These are phyloP conservation scores for Diacarnus erythraeanus DNA, from an alignment of 37 sponge, comb jelly and placozoan genomes.

Conservation along the genomic window DNA sequence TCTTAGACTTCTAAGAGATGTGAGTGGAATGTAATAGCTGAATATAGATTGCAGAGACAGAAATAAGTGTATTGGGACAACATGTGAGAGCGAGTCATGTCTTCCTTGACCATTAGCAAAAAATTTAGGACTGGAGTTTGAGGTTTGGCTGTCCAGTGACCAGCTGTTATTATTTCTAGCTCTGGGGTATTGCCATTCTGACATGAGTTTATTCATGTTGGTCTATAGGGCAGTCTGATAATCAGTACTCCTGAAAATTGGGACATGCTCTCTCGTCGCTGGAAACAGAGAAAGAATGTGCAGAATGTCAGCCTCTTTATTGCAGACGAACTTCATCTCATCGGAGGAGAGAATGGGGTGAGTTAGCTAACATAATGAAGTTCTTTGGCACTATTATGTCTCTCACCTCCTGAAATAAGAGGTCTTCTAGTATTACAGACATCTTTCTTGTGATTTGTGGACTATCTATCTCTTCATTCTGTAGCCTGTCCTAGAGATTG, in stretches of 20 bases:
- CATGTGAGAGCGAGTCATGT: too few relatives aligned
- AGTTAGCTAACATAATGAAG: neutral
- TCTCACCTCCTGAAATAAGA: neutral
- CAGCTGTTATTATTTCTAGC: too few relatives aligned
- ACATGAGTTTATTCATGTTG: too few relatives aligned
- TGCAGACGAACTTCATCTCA: constrained; percentile 93
- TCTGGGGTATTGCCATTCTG: too few relatives aligned
- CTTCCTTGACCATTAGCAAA: too few relatives aligned
- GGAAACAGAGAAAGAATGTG: constrained; percentile 99
- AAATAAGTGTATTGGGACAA: too few relatives aligned
- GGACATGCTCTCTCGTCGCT: constrained; percentile 96
- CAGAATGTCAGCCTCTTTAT: constrained; percentile 94
- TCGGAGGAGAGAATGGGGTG: constrained; percentile 95
- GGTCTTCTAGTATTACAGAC: neutral
- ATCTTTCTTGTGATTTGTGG: too few relatives aligned
- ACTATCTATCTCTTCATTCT: neutral
- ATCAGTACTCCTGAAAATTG: constrained; percentile 95
- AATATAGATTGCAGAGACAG: too few relatives aligned
- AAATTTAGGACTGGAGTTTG: too few relatives aligned
- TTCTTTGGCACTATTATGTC: neutral
- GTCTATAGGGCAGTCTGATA: constrained; percentile 79
- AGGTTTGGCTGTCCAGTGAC: too few relatives aligned
- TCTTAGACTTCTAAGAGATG: constrained; percentile 85
- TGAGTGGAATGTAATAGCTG: too few relatives aligned
- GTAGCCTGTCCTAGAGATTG: constrained; percentile 88